These are phyloP conservation scores for Hemaris fuciformis DNA, from an alignment of 2,888 invertebrate genomes.

Conservation along the genomic window DNA sequence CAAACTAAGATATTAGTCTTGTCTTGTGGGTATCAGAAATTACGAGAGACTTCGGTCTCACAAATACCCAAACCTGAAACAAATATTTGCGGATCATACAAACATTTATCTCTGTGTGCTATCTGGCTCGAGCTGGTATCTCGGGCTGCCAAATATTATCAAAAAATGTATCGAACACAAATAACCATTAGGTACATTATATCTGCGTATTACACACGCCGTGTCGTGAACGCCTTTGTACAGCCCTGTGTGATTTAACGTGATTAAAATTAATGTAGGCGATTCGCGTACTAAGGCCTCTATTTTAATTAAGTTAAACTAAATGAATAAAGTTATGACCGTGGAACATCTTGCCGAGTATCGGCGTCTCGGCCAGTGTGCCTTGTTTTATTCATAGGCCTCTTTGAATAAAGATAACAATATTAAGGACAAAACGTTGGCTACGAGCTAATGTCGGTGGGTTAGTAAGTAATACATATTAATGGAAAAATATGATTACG, in stretches of 20 bases:
- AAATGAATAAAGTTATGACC: conserved; percentile 63
- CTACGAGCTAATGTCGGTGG: conserved; percentile 61
- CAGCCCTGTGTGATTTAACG: conserved; percentile 14
- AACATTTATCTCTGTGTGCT: no score
- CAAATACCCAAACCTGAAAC: no score
- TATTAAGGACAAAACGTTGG: conserved; percentile 69
- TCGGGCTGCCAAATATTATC: no score
- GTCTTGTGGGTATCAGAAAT: no score
- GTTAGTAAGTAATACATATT: conserved; percentile 77
- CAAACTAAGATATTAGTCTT: no score
- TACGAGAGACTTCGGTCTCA: no score
- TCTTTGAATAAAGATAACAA: conserved; percentile 80
- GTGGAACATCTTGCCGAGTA: conserved; percentile 56
- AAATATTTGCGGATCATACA: no score
- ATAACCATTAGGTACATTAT: conserved; percentile 15
- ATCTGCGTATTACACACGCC: conserved; percentile 7
- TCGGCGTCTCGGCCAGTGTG: conserved; percentile 48
- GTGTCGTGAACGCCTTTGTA: conserved; percentile 13
- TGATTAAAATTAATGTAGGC: conserved; percentile 23
- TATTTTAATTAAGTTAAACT: conserved; percentile 64
- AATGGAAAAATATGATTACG: conserved; percentile 52
- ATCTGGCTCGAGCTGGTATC: no score
- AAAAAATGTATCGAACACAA: no score
- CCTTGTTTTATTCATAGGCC: conserved; percentile 76
- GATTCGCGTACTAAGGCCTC: conserved; percentile 26